Evolutionary conservation across 2,797 vertebrate genomes (phyloP).

Genomic region (Neosilurus hyrtlii): DNA sequence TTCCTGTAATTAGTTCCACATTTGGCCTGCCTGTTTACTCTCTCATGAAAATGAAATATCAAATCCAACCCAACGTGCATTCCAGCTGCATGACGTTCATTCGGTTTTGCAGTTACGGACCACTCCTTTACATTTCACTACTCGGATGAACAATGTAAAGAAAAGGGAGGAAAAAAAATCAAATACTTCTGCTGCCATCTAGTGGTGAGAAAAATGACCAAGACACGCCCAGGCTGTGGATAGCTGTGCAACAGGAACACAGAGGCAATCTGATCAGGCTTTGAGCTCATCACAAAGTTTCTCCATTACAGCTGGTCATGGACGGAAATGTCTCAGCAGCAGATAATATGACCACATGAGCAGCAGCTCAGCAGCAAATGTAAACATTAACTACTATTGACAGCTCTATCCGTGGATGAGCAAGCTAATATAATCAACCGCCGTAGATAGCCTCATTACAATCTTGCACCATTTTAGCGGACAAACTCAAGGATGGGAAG

Average conservation of each 20-base stretch:
- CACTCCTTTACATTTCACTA: conserved; percentile 43
- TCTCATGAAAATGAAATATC: not conserved
- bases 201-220: conserved; percentile 17
- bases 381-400: conserved; percentile 48
- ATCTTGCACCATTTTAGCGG: conserved; percentile 60
- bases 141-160: not conserved
- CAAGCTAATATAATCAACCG: conserved; percentile 50
- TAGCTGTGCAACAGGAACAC: conserved; percentile 2
- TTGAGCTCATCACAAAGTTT: conserved; percentile 17
- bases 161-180: not conserved
- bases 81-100: conserved; percentile 2
- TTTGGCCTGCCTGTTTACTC: not conserved
- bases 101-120: conserved; percentile 12
- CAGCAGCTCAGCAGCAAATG: conserved; percentile 14
- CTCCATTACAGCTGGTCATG: conserved; percentile 31
- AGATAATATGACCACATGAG: conserved; percentile 24
- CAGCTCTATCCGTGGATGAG: conserved; percentile 42
- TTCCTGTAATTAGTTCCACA: not conserved
- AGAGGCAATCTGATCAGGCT: conserved; percentile 11
- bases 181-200: conserved; percentile 51
- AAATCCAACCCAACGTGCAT: not conserved
- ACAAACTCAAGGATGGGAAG: conserved; percentile 31
- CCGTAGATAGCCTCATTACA: conserved; percentile 46
- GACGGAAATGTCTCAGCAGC: not conserved
- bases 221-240: conserved; percentile 3